Conservation (phyloP, 2,797 vertebrate genomes). For the Neopelma chrysocephalum region DNA sequence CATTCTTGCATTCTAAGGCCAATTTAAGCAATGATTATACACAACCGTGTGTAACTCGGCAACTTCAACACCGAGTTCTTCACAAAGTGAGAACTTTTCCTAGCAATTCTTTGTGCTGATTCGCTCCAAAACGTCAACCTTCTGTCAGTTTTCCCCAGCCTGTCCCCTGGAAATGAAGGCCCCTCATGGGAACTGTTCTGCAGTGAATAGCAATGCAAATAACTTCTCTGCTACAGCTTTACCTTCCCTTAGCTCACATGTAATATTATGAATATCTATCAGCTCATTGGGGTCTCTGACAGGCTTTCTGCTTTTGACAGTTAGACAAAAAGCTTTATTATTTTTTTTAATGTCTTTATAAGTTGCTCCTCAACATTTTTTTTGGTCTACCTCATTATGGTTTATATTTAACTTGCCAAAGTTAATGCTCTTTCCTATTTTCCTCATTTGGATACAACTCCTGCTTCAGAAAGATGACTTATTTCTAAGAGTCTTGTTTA, state of each 20-base stretch:
- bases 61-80: background rate
- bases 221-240: background rate
- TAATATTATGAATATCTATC: background rate
- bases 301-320: constrained; percentile 37
- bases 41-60: background rate
- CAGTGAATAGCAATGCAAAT: constrained; percentile 46
- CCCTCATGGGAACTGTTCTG: constrained; percentile 21
- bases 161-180: background rate
- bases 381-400: constrained; percentile 15
- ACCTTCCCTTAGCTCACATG: constrained; percentile 1
- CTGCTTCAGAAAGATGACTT: constrained; percentile 40
- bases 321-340: background rate
- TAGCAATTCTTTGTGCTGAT: background rate
- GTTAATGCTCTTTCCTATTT: constrained; percentile 27
- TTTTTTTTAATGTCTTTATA: background rate
- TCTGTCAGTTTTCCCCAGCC: constrained; percentile 17
- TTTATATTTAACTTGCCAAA: constrained; percentile 56
- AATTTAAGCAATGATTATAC: constrained; percentile 12
- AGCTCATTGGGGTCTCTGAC: background rate
- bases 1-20: constrained; percentile 28
- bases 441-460: constrained; percentile 28
- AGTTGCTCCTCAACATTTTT: constrained; percentile 45
- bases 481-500: constrained; percentile 40
- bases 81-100: constrained; percentile 34
- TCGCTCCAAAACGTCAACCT: constrained; percentile 14